Base-by-base conservation (phyloP, 92 coral and sea anemone genomes). In the Parazoanthus swiftii region DNA sequence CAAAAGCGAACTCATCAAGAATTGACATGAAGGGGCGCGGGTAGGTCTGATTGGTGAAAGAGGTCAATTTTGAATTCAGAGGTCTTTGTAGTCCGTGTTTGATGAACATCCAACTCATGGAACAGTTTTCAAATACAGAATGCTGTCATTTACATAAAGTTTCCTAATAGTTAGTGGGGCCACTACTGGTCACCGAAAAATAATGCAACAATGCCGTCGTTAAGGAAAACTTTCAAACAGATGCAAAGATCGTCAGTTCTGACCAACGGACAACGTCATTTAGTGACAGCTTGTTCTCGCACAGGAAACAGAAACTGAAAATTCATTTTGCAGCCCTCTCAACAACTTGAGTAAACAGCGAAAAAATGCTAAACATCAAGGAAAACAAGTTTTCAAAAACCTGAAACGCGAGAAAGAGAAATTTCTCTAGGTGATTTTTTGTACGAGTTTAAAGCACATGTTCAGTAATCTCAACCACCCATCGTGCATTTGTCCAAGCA, bases 221-320 rank as follows among this genome's bases (percentile, higher is more conserved):
- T 26, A 43, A 9, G n/a, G 63, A 70, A 18, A 3, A 46, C 20
- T 70, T 1, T 48, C 44, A 10, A 84, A 73, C 87, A 84, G 87
- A 70, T 72, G 87, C 39, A 46, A 67, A 83, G 74, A 15, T 25
- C 65, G 76, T 71, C 33, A n/a, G 85, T 1, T 56, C 36, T 35
- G 73, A 56, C 85, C 63, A 26, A 44, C 77, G 48, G 11, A 11
- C 35, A 39, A 44, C 43, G 66, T 83, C 59, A 68, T 68, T 68
- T 25, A 44, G n/a, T 71, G 87, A 84, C 87, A 84, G 79, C 65
- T 84, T 79, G 72, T 84, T 84, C 48, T 72, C 77, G n/a, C 87
- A 72, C 87, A 84, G 79, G 87, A 68, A 48, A 73, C 37, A 10
- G 37, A 46, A 68, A 51, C 51, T 16, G 79, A 84, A 35, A 84